Base-by-base conservation (phyloP, 2,797 vertebrate species). In the Anguilla obscura region DNA sequence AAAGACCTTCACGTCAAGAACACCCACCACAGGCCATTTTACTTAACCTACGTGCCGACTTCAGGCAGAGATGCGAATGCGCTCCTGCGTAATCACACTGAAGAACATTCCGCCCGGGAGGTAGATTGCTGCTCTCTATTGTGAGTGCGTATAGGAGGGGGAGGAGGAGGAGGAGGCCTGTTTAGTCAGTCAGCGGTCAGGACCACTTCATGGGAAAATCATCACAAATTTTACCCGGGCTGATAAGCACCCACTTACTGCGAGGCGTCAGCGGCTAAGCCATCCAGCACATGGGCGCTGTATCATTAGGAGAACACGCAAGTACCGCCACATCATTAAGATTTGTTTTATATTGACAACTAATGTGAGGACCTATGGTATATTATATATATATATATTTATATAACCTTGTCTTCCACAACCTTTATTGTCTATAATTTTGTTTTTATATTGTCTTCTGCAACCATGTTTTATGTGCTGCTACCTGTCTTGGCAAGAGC, bases 151-250 rank as follows among this genome's bases (percentile, higher is more conserved):
- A 36, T 6, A 36, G 21, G 36, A 52, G 87, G 9, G n/a, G 87
- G 21, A 2, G 56, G 52, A 40, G 36, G 52, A 40, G 36, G 36
- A 40, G 36, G 36, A 50, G 48, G 14, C 89, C 36, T 14, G 21
- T 80, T 86, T 79, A 36, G 79, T 85, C 87, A 85, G 45, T 90
- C 89, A 85, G 89, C 92, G 90, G 91, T 76, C 63, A 85, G 18
- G 90, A 89, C 92, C 92, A 87, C 93, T 92, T 93, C 91, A 91
- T 89, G 85, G 87, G 85, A 92, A 90, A 91, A 90, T 88, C 60
- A 79, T 85, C 87, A 89, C 88, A 91, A 92, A 92, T 93, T 93
- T 92, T 89, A 89, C 87, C 91, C 88, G 84, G 86, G 88, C 89
- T 90, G 94, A 93, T 93, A 92, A 93, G 91, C 88, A 89, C 88